These are phyloP conservation scores for Atethmia centrago DNA, from an alignment of 2,888 invertebrate species.

Conservation along the genomic window DNA sequence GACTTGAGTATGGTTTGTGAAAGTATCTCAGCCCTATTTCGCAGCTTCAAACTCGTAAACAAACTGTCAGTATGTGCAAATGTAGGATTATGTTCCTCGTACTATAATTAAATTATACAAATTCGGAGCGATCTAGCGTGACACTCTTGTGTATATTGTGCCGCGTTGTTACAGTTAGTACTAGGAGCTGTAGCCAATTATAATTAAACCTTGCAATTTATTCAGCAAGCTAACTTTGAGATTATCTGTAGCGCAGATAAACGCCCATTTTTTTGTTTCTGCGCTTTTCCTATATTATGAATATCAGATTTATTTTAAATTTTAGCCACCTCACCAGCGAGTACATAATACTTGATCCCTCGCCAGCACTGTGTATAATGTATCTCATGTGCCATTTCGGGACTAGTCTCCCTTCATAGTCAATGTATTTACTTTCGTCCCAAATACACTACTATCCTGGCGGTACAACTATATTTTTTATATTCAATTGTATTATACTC, in stretches of 20 bases:
- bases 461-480: slow-evolving; percentile 17
- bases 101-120: neutral
- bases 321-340: neutral
- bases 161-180: slow-evolving; percentile 17
- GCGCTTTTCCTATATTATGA: neutral
- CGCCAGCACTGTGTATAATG: neutral
- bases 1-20: neutral
- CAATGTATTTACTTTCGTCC: slow-evolving; percentile 11
- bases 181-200: slow-evolving; percentile 8
- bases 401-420: slow-evolving; percentile 45
- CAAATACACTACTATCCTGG: neutral
- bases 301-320: slow-evolving; percentile 8
- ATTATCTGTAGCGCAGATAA: slow-evolving; percentile 23
- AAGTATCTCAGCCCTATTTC: slow-evolving; percentile 4
- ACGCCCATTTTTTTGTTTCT: neutral
- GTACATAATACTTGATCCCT: neutral
- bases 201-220: neutral
- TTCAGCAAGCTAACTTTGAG: slow-evolving; percentile 32
- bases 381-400: slow-evolving; percentile 41
- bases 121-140: neutral
- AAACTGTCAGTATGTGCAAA: slow-evolving; percentile 15
- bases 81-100: slow-evolving; percentile 5
- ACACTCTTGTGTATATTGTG: neutral
- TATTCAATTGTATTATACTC: slow-evolving; percentile 36
- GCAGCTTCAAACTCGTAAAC: slow-evolving; percentile 34